Base-by-base conservation (phyloP, 1,140 invertebrate species). In the Lucilia cuprina region DNA sequence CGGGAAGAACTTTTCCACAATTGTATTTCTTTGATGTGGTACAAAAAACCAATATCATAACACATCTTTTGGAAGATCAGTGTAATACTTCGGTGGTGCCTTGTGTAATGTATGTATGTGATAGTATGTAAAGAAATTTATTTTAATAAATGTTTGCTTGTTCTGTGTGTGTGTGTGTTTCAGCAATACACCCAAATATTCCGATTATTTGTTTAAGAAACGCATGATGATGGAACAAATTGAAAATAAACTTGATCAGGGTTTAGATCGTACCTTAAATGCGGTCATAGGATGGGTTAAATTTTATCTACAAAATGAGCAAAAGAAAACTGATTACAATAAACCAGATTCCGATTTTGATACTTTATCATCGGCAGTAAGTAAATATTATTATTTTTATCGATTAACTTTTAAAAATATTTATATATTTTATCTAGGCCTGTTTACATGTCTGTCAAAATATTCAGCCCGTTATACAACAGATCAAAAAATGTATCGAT, bases 11-110 rank as follows among this genome's bases (percentile, higher is more conserved):
- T 25, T 94, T 95, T 75, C 94, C 98, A 86, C 93, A 97, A 89
- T 95, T 99, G 77, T 96, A 98, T 91, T 99, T 99, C 92, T 99
- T 99, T 89, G 96, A 97, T 90, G 95, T 98, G 17, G 96, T 98
- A 7, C 95, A 97, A 86, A 97, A 99, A 91, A 96, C 96, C n/a
- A 99, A 99, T 91, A 96, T 96, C 74, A 98, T 99, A 83, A 96
- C 98, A n/a, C 96, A 98, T 91, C 92, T 99, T 84, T 94, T 99
- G 89, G 98, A 98, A 86, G 99, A 99, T 91, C 96, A 98, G 87
- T 99, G 98, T 90, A 95, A 95, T 87, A 97, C 99, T 88, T 96
- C 95, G 85, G 93, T 99, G 5, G 92, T 99, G 65, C 98, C 98
- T 35, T 94, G 98, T 86, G 94, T 99, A 21, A 93, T 94, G 96